A percentile compares a stretch with the other conserved stretches of the same genome.
phyloP scores from a whole-genome alignment of 2,888 invertebrate species.

The Nymphalis c-album region DNA sequence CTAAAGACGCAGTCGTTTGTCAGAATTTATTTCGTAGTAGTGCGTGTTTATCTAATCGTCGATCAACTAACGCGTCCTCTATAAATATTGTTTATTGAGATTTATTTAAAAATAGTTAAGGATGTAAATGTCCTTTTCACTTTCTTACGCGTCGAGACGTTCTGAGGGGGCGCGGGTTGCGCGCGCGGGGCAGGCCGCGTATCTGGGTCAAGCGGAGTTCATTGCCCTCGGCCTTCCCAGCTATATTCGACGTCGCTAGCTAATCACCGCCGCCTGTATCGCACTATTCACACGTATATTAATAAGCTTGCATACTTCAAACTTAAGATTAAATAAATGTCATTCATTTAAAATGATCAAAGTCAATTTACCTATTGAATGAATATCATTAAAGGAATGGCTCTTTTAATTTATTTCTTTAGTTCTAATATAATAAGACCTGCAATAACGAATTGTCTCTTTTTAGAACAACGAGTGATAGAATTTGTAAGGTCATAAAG shows the following conservation, averaged over 20 bases:
- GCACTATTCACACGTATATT: conserved; percentile 45
- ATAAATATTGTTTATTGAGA: conserved; percentile 9
- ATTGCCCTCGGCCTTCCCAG: conserved; percentile 81
- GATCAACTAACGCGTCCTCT: background rate
- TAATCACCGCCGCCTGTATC: conserved; percentile 61
- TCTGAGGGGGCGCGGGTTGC: conserved; percentile 34
- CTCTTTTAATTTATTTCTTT: no score
- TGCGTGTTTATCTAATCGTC: background rate
- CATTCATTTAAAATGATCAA: background rate
- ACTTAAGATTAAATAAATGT: conserved; percentile 16
- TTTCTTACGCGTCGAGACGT: conserved; percentile 60
- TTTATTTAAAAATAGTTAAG: conserved; percentile 37
- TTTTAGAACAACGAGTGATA: background rate
- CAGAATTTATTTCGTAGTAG: conserved; percentile 4
- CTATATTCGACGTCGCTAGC: conserved; percentile 76
- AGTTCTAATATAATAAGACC: background rate
- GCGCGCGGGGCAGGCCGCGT: conserved; percentile 49
- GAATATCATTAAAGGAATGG: no score
- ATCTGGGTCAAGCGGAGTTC: conserved; percentile 81
- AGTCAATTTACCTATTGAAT: background rate
- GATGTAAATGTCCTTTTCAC: conserved; percentile 70
- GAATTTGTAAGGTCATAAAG: background rate
- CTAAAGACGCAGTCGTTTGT: conserved; percentile 1
- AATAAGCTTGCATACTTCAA: conserved; percentile 14
- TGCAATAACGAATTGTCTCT: background rate